Percentiles rank a stretch among this genome's conserved stretches.
These are phyloP conservation scores for Crepidodera aurea DNA, from an alignment of 2,888 invertebrate species.

Conservation along the genomic window DNA sequence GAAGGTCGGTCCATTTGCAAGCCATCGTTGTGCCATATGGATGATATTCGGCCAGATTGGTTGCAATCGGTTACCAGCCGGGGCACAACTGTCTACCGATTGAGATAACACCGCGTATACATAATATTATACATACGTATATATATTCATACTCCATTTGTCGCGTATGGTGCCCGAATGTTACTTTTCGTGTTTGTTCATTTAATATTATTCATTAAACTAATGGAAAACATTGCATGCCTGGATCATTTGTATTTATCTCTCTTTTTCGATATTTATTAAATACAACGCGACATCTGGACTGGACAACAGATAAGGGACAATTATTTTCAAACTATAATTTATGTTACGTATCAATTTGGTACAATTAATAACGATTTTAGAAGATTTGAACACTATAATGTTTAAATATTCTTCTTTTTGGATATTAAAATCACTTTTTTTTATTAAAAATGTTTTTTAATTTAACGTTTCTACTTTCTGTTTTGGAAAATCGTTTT, in stretches of 20 bases:
- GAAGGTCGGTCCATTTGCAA: constrained; percentile 44
- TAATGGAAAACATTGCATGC: constrained; percentile 40
- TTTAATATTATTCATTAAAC: constrained; percentile 41
- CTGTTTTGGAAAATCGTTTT: too few relatives aligned
- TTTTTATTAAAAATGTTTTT: too few relatives aligned
- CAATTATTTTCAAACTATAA: too few relatives aligned
- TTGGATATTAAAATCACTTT: too few relatives aligned
- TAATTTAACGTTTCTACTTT: too few relatives aligned
- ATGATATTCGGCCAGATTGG: constrained; percentile 52
- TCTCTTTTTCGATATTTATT: constrained; percentile 17
- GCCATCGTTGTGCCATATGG: constrained; percentile 49
- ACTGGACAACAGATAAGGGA: constrained; percentile 2
- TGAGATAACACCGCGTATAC: constrained; percentile 46
- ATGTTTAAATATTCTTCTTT: too few relatives aligned
- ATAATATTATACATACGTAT: background rate
- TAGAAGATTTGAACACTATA: too few relatives aligned
- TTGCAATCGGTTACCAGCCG: constrained; percentile 50
- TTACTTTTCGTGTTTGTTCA: constrained; percentile 47
- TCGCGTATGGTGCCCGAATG: constrained; percentile 51
- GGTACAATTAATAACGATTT: too few relatives aligned
- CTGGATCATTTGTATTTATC: constrained; percentile 38
- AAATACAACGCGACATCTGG: constrained; percentile 22
- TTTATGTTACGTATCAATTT: too few relatives aligned
- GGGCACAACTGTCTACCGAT: constrained; percentile 50
- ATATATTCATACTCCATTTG: constrained; percentile 46